phyloP scores from a whole-genome alignment of 2,113 vertebrate species.

The crab-eating macaque (Macaca fascicularis) region T2T-MFA8v1.1 NC_088380.1:123355501-123356000 shows the following conservation, averaged over 20 bases:
- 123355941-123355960: background rate
- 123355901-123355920: background rate
- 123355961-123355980: conserved; percentile 20
- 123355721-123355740: conserved; percentile 16
- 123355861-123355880: background rate
- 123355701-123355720: background rate
- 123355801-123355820: background rate
- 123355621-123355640: conserved; percentile 53
- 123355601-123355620: background rate
- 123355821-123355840: background rate
- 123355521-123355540: conserved; percentile 30
- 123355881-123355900: background rate
- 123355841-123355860: conserved; percentile 48
- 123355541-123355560: conserved; percentile 35
- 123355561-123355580: conserved; percentile 38
- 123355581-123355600: conserved; percentile 19
- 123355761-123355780: background rate
- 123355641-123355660: background rate
- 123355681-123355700: conserved; percentile 42
- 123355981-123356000: conserved; percentile 30
- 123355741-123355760: conserved; percentile 1
- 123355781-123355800: conserved; percentile 5
- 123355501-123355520: conserved; percentile 49
- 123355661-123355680: conserved; percentile 9
- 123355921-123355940: conserved; percentile 10